phyloP scores from a whole-genome alignment of 2,888 invertebrate species.

The Hemaris fuciformis region DNA sequence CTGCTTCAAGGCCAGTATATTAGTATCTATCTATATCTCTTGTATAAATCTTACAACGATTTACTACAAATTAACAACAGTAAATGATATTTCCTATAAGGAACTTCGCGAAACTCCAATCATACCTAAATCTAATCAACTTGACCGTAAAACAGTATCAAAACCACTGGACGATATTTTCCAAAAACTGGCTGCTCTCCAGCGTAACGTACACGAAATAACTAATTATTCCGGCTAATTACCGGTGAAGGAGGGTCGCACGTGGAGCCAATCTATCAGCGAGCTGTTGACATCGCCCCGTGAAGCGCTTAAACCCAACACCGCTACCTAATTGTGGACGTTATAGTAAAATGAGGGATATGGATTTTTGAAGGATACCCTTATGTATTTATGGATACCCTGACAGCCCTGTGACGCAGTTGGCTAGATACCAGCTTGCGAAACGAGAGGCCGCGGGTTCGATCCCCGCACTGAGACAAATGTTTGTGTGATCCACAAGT shows the following conservation, averaged over 20 bases:
- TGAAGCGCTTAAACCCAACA: not conserved
- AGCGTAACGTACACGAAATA: slow-evolving; percentile 30
- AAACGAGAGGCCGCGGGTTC: too few species aligned
- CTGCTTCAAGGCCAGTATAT: too few species aligned
- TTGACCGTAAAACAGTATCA: not conserved
- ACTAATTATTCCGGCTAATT: slow-evolving; percentile 41
- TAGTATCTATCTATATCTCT: too few species aligned
- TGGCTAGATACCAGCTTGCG: too few species aligned
- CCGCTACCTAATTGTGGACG: not conserved
- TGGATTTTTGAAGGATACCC: not conserved
- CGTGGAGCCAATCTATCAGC: slow-evolving; percentile 40
- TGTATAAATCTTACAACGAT: too few species aligned
- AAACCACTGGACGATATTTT: not conserved
- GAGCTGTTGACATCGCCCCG: slow-evolving; percentile 13
- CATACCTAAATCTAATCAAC: not conserved
- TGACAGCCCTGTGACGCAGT: too few species aligned
- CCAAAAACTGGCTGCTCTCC: slow-evolving; percentile 1
- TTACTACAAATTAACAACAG: too few species aligned
- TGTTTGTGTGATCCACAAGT: too few species aligned
- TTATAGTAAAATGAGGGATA: not conserved
- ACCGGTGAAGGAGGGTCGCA: slow-evolving; percentile 30
- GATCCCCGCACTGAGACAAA: too few species aligned
- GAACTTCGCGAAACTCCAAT: too few species aligned
- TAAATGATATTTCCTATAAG: too few species aligned
- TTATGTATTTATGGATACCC: too few species aligned